Conservation (phyloP, 2,113 vertebrate genomes). For the Rhineura floridana region DNA sequence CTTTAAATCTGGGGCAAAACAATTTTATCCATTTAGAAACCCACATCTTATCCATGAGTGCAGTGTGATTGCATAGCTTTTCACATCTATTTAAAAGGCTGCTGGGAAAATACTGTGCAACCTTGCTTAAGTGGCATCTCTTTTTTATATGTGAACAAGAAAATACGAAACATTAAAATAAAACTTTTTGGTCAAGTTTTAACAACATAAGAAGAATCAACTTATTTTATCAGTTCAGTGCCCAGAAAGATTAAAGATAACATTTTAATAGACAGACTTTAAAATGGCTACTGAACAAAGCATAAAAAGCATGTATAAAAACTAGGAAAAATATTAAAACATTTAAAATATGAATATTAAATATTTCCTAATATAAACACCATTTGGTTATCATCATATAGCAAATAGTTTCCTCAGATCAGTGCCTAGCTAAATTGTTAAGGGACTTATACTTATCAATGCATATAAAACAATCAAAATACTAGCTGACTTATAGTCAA, state of each 20-base stretch:
- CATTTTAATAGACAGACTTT: constrained; percentile 35
- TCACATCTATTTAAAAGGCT: constrained; percentile 63
- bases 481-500: constrained; percentile 65
- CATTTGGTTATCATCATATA: constrained; percentile 63
- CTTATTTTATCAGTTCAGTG: constrained; percentile 48
- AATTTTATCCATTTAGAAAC: background rate
- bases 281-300: constrained; percentile 28
- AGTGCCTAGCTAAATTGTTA: constrained; percentile 46
- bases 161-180: constrained; percentile 60
- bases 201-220: constrained; percentile 59
- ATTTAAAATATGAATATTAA: constrained; percentile 68
- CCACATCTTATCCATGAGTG: constrained; percentile 53
- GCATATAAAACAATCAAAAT: constrained; percentile 66
- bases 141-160: constrained; percentile 49
- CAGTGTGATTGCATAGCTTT: constrained; percentile 64
- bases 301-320: constrained; percentile 50
- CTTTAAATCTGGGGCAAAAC: constrained; percentile 46
- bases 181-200: constrained; percentile 48
- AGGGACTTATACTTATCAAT: background rate
- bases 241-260: constrained; percentile 37
- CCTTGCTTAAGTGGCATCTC: constrained; percentile 60
- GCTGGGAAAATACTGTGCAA: constrained; percentile 53
- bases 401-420: constrained; percentile 57
- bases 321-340: constrained; percentile 47
- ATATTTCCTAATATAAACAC: constrained; percentile 62